A percentile compares a stretch with the other conserved stretches of the same genome.
phyloP scores from a whole-genome alignment of 2,888 invertebrate genomes.

The Caenorhabditis sp. region DNA sequence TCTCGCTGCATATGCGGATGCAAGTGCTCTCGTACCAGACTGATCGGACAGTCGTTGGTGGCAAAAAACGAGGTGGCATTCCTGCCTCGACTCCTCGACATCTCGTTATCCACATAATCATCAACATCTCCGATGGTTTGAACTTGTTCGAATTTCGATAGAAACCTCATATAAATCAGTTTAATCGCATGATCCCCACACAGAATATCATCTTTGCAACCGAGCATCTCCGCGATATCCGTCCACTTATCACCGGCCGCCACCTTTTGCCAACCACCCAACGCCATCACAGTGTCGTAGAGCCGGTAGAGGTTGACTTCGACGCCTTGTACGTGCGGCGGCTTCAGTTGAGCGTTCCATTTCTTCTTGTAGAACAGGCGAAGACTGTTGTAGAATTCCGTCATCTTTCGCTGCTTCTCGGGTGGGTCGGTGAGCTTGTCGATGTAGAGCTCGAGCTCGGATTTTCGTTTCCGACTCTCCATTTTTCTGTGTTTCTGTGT shows the following conservation, averaged over 20 bases:
- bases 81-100: constrained; percentile 66
- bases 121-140: constrained; percentile 80
- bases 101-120: constrained; percentile 73
- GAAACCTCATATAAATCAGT: constrained; percentile 79
- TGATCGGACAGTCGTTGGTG: constrained; percentile 78
- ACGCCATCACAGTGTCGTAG: constrained; percentile 92
- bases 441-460: constrained; percentile 77
- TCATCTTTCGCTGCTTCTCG: constrained; percentile 86
- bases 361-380: constrained; percentile 82
- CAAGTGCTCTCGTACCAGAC: constrained; percentile 50
- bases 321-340: constrained; percentile 91
- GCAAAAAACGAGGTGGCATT: constrained; percentile 72
- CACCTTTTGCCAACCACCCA: constrained; percentile 97
- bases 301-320: constrained; percentile 94
- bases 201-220: constrained; percentile 90
- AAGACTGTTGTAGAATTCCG: constrained; percentile 79
- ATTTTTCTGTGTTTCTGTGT: constrained; percentile 59
- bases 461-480: constrained; percentile 76
- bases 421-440: constrained; percentile 73
- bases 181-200: constrained; percentile 93
- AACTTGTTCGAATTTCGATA: constrained; percentile 80
- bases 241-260: constrained; percentile 78
- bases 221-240: constrained; percentile 78
- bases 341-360: constrained; percentile 85
- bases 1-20: constrained; percentile 65